Evolutionary conservation across 2,113 vertebrate genomes (phyloP), one percentile per base, ranked within the genome.

Genomic region (Gila orcuttii): DNA sequence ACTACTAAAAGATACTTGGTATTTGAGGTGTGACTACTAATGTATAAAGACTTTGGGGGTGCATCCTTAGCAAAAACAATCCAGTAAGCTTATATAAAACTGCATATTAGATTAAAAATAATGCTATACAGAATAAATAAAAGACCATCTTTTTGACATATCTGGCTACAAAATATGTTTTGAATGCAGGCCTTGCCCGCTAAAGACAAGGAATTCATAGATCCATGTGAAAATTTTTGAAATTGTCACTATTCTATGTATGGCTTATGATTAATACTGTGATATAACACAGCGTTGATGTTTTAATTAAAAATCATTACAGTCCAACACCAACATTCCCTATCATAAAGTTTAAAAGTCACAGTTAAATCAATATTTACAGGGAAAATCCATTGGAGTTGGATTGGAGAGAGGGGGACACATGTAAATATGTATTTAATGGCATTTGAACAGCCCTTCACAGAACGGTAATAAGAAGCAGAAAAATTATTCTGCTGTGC

Each of bases 371-470:
- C 87, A 92, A 62, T 89, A 86, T 86, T 90, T 25, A 31, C 92
- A 82, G 82, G 60, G 76, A 91, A 93, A 94, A 93, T 90, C 87
- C 79, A 92, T 92, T 93, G 90, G 66, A 90, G 87, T 86, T 82
- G 80, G 66, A 77, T 80, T 60, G 5, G 15, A 13, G 42, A 12
- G n/a, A 25, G 39, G 52, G 33, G 75, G 73, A 82, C 87, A 80
- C 19, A 86, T 87, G 21, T 92, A 94, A 93, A 93, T 93, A 93
- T 92, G 93, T 91, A 94, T 86, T 93, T 90, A 92, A 88, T 91
- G 86, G 87, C 86, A 90, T 88, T 90, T 93, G 23, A 84, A 90
- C 89, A 84, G n/a, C 84, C 84, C 90, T 83, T 73, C n/a, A 88
- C 60, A 76, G 80, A 83, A 89, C 64, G 36, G 68, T 33, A 23